Evolutionary conservation across 2,888 invertebrate genomes (phyloP).

Genomic region (Tanytarsus gracilentus): DNA sequence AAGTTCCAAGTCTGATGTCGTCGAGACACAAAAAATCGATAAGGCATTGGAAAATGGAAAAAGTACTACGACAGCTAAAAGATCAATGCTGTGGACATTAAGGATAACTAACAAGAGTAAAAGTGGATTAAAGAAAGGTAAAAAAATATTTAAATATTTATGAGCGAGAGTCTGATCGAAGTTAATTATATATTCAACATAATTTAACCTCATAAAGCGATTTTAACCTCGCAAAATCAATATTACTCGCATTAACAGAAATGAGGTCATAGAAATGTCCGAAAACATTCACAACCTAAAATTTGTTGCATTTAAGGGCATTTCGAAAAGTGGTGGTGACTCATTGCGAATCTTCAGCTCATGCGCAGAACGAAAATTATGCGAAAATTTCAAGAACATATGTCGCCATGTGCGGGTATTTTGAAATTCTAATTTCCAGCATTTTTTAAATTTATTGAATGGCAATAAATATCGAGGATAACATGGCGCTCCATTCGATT

Average conservation of each 20-base stretch:
- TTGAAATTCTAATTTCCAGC: too few species aligned
- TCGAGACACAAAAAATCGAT: slow-evolving; percentile 17
- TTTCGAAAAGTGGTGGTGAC: not conserved
- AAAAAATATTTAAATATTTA: slow-evolving; percentile 6
- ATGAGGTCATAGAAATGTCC: not conserved
- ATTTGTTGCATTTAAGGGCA: slow-evolving; percentile 9
- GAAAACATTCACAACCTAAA: not conserved
- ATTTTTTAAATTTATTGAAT: too few species aligned
- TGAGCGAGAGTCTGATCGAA: not conserved
- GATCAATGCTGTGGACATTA: slow-evolving; percentile 18
- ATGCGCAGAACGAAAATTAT: not conserved
- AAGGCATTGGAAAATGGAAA: slow-evolving; percentile 18
- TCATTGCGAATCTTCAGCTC: not conserved
- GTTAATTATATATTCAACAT: too few species aligned
- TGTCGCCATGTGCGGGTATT: not conserved
- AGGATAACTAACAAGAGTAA: slow-evolving; percentile 22
- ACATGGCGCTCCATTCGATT: too few species aligned
- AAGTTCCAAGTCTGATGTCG: not conserved
- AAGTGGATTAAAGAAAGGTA: slow-evolving; percentile 16
- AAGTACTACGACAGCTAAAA: slow-evolving; percentile 21
- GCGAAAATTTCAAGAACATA: not conserved
- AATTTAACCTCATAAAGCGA: too few species aligned
- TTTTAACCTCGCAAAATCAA: too few species aligned
- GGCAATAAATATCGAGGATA: too few species aligned
- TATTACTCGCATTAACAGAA: not conserved